Evolutionary conservation across 2,113 vertebrate genomes (phyloP), one percentile per base, ranked within the genome.

Genomic region (Pteropus alecto): DNA sequence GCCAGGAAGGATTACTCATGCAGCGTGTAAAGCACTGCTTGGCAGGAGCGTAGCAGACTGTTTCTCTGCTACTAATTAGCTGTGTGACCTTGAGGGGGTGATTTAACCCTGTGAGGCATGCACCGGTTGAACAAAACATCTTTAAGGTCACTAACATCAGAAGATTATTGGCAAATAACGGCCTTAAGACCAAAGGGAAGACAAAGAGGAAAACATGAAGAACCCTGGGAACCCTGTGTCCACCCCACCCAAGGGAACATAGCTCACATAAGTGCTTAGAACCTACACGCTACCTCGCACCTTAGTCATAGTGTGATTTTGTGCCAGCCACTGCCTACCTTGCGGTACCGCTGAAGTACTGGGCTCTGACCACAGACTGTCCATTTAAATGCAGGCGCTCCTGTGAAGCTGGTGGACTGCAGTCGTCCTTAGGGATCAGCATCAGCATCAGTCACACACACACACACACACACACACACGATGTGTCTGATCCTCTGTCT

Each of bases 11-110:
- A 63, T 61, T 48, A 33, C 16, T 86, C 16, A 3, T 12, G 24
- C 54, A 13, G 46, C 1, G 4, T 1, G 1, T 1, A 38, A 48
- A 38, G 54, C 3, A 1, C 0, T 10, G 3, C 30, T 1, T 7
- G 24, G 28, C 18, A 0, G 16, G n/a, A 18, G 28, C 43, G 26
- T 0, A 16, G 76, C 46, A 19, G 21, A 33, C 43, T 4, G 9
- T 24, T 48, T 85, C 22, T 51, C 35, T 35, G 82, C 56, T 30
- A 0, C 48, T n/a, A 13, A 61, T 35, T 61, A 35, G 3, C 73
- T 71, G 14, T 61, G 24, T 46, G 65, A 77, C 35, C 58, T 94
- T 46, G 51, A 90, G 33, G 3, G 13, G 1, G 13, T 41, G 35
- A 82, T n/a, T 6, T 56, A 78, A 67, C 54, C 33, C 46, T 95